Percentiles rank a stretch among this genome's conserved stretches.
Evolutionary conservation across 2,888 invertebrate species (phyloP).

Genomic region (Andrena minutula): DNA sequence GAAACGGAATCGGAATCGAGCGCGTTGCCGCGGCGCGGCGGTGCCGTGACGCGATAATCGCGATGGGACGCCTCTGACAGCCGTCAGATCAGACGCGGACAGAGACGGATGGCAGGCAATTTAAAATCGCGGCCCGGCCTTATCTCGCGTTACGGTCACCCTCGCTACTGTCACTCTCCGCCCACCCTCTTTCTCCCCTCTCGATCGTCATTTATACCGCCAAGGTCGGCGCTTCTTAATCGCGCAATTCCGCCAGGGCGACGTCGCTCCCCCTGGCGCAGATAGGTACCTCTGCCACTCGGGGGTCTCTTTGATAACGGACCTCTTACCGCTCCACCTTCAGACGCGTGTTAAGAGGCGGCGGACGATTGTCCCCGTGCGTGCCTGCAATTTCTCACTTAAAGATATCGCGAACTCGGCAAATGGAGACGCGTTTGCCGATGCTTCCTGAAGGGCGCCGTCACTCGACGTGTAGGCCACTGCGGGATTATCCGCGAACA

Average conservation of each 20-base stretch:
- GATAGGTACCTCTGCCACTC: neutral
- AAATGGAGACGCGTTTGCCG: too few relatives aligned
- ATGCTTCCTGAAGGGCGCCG: too few relatives aligned
- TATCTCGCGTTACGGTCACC: conserved; percentile 48
- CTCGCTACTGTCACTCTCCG: neutral
- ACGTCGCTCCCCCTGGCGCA: neutral
- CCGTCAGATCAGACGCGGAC: conserved; percentile 51
- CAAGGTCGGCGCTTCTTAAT: conserved; percentile 28
- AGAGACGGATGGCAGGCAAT: conserved; percentile 64
- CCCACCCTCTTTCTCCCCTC: conserved; percentile 2
- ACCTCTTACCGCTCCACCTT: neutral
- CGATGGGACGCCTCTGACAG: conserved; percentile 62
- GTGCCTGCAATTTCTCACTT: too few relatives aligned
- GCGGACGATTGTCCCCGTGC: too few relatives aligned
- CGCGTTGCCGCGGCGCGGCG: conserved; percentile 11
- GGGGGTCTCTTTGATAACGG: neutral
- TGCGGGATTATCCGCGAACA: too few relatives aligned
- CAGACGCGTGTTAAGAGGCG: neutral
- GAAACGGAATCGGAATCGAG: conserved; percentile 51
- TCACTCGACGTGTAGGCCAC: too few relatives aligned
- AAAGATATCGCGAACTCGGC: too few relatives aligned
- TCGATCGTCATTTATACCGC: conserved; percentile 23
- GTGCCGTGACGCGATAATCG: conserved; percentile 65
- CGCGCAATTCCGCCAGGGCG: conserved; percentile 16
- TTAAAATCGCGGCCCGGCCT: conserved; percentile 62